Evolutionary conservation across 1,140 invertebrate species (phyloP).

Genomic region (Drosophila equinoxialis): DNA sequence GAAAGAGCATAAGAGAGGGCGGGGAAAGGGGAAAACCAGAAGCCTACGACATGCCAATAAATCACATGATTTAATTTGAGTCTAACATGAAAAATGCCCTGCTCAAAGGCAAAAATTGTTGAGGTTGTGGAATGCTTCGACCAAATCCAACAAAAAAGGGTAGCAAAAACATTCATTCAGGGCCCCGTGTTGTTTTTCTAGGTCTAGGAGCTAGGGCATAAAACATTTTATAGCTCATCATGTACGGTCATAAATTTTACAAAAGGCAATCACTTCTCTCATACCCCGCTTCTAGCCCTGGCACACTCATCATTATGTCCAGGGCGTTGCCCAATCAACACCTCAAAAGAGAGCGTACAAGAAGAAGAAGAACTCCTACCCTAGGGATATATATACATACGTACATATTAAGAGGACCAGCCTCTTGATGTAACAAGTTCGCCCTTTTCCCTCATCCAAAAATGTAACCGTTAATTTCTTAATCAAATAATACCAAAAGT

Average conservation of each 20-base stretch:
- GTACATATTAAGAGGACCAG: background rate
- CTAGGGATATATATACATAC: conserved; percentile 13
- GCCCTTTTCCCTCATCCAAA: conserved; percentile 25
- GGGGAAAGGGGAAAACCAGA: conserved; percentile 33
- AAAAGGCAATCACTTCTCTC: conserved; percentile 61
- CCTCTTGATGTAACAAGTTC: conserved; percentile 61
- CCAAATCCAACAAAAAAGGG: conserved; percentile 31
- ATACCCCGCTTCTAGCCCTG: background rate
- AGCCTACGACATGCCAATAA: conserved; percentile 61
- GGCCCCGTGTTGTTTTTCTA: background rate
- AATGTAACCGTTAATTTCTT: conserved; percentile 66
- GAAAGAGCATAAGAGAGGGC: background rate
- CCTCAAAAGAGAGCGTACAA: conserved; percentile 30
- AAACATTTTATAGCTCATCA: conserved; percentile 80
- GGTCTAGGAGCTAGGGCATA: conserved; percentile 52
- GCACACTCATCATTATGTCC: conserved; percentile 42
- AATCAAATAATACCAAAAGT: conserved; percentile 53
- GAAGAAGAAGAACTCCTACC: conserved; percentile 18
- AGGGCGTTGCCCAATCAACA: conserved; percentile 80
- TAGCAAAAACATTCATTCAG: conserved; percentile 14
- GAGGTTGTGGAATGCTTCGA: conserved; percentile 50
- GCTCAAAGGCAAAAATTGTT: conserved; percentile 65
- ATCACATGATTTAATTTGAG: conserved; percentile 77
- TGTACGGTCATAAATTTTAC: conserved; percentile 74
- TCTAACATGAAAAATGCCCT: conserved; percentile 49